These are phyloP conservation scores for Microtus oregoni DNA, from an alignment of 2,113 vertebrate genomes.

Conservation along the genomic window DNA sequence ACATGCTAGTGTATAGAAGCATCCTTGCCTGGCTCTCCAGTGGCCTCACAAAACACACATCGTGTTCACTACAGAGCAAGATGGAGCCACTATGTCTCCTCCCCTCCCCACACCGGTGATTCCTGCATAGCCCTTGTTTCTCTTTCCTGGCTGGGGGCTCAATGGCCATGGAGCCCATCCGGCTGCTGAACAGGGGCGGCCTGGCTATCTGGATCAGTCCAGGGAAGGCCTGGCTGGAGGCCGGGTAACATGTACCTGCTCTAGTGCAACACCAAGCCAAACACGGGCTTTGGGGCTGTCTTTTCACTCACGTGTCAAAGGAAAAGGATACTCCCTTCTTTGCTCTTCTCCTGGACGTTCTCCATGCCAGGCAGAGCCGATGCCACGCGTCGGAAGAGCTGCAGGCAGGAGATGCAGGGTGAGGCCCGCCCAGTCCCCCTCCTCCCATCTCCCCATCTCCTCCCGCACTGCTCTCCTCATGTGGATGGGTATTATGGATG, in stretches of 20 bases:
- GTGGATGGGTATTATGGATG: too few relatives aligned
- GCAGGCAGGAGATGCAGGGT: slow-evolving; percentile 16
- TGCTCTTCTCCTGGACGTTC: slow-evolving; percentile 94
- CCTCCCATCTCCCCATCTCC: background rate
- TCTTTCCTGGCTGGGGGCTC: background rate
- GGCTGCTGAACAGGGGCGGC: too few relatives aligned
- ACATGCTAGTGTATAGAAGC: background rate
- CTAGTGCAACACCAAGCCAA: too few relatives aligned
- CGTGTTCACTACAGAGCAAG: background rate
- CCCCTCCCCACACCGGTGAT: accelerated
- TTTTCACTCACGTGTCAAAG: background rate
- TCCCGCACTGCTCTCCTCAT: background rate
- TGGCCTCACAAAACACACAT: background rate
- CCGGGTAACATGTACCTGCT: accelerated
- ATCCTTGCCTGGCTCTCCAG: background rate
- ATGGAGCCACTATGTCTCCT: too few relatives aligned
- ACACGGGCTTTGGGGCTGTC: background rate
- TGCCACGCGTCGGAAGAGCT: slow-evolving; percentile 95
- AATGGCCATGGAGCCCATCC: background rate
- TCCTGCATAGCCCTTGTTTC: too few relatives aligned
- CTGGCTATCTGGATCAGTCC: accelerated
- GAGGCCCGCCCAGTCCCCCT: background rate
- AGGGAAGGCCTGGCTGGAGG: background rate
- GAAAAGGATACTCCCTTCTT: slow-evolving; percentile 97
- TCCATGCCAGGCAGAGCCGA: slow-evolving; percentile 95